Conservation (phyloP, 2,888 invertebrate species). For the Drosophila mulleri region DNA sequence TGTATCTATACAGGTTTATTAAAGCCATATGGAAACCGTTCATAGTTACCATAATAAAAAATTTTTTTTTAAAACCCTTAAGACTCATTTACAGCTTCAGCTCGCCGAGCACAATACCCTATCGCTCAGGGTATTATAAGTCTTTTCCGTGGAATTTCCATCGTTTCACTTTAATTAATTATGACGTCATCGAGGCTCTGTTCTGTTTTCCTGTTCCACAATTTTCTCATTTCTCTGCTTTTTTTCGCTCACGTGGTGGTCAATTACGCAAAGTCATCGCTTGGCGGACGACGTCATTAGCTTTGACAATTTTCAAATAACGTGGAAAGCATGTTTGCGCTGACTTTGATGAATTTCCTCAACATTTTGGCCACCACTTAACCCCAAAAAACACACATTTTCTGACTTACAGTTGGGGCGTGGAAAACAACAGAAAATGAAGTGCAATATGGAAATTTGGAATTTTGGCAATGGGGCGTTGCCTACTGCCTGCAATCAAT, state of each 20-base stretch:
- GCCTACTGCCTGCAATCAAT: conserved; percentile 26
- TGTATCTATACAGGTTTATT: too few relatives aligned
- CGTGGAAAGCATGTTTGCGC: conserved; percentile 69
- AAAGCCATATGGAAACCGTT: too few relatives aligned
- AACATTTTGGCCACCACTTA: conserved; percentile 8
- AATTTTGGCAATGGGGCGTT: conserved; percentile 3
- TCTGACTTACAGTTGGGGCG: conserved; percentile 16
- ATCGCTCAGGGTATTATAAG: neutral
- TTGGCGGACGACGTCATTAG: conserved; percentile 32
- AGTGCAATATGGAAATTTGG: conserved; percentile 7
- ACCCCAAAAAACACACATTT: conserved; percentile 1
- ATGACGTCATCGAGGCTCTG: conserved; percentile 50
- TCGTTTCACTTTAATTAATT: conserved; percentile 58
- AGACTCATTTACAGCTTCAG: too few relatives aligned
- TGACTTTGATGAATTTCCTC: conserved; percentile 67
- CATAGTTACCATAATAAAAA: too few relatives aligned
- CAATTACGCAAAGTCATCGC: conserved; percentile 50
- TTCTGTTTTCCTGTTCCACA: conserved; percentile 8
- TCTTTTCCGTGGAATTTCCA: neutral
- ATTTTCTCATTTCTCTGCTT: neutral
- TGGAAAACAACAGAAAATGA: neutral
- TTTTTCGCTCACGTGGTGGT: conserved; percentile 22
- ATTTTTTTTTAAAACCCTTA: too few relatives aligned
- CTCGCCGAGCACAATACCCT: neutral
- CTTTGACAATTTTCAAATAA: conserved; percentile 51